Conservation (phyloP, 2,797 vertebrate species). For the Spheniscus humboldti region DNA sequence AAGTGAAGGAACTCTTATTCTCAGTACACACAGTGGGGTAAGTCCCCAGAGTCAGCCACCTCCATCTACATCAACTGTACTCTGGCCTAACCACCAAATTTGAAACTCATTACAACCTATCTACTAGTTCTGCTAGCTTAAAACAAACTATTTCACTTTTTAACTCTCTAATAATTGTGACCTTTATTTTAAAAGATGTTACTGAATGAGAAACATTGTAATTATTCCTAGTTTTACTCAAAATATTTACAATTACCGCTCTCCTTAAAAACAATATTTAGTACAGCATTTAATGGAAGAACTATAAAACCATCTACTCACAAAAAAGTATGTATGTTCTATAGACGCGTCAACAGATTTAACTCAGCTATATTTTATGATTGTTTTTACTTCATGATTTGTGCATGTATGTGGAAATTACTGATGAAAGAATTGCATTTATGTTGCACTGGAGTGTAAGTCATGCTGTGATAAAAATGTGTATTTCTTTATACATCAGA, state of each 20-base stretch:
- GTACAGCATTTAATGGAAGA: neutral
- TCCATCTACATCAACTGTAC: neutral
- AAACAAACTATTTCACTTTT: neutral
- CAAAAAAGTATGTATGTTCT: neutral
- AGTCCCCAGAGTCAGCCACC: neutral
- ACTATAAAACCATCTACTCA: neutral
- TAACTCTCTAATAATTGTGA: neutral
- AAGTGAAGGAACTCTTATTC: neutral
- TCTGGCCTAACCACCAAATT: neutral
- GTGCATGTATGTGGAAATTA: slow-evolving; percentile 2
- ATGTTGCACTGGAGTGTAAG: neutral
- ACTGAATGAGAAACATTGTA: neutral
- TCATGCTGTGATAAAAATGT: slow-evolving; percentile 47
- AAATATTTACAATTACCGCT: neutral
- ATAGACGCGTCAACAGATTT: neutral
- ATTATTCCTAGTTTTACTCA: neutral
- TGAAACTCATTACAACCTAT: neutral
- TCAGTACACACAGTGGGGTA: neutral
- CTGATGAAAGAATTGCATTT: slow-evolving; percentile 44
- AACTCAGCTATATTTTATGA: neutral
- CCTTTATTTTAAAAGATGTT: neutral
- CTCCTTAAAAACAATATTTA: neutral
- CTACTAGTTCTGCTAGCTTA: neutral
- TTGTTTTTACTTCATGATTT: slow-evolving; percentile 5
- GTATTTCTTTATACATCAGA: slow-evolving; percentile 46